These are phyloP conservation scores for Ochlodes sylvanus DNA, from an alignment of 2,888 invertebrate genomes.

Conservation along the genomic window DNA sequence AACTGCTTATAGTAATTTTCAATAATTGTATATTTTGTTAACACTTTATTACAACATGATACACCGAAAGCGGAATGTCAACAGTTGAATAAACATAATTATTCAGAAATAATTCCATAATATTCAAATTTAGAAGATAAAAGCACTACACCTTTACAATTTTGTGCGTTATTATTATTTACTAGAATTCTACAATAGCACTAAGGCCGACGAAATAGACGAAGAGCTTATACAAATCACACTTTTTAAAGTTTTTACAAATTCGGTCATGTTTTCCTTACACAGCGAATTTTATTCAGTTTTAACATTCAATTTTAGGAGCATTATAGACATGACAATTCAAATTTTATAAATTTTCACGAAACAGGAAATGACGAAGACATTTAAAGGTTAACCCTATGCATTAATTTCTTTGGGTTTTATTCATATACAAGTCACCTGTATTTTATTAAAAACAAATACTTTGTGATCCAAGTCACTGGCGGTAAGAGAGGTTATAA, in stretches of 20 bases:
- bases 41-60: slow-evolving; percentile 29
- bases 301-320: not conserved
- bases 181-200: slow-evolving; percentile 14
- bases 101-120: slow-evolving; percentile 13
- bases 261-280: too few relatives aligned
- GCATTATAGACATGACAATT: not conserved
- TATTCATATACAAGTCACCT: too few relatives aligned
- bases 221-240: not conserved
- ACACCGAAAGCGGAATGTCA: slow-evolving; percentile 76
- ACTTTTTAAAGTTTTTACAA: not conserved
- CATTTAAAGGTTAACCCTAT: too few relatives aligned
- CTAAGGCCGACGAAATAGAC: not conserved
- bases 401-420: too few relatives aligned
- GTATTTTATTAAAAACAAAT: too few relatives aligned
- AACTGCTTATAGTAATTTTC: slow-evolving; percentile 2
- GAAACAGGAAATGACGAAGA: not conserved
- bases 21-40: slow-evolving; percentile 1
- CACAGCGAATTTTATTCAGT: too few relatives aligned
- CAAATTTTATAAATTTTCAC: not conserved
- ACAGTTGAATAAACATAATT: slow-evolving; percentile 44
- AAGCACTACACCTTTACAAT: slow-evolving; percentile 22
- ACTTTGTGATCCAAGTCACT: too few relatives aligned
- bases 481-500: too few relatives aligned
- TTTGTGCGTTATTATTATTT: slow-evolving; percentile 40
- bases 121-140: slow-evolving; percentile 2